Evolutionary conservation across 2,113 vertebrate genomes (phyloP).

Genomic region (Hippocampus comes): DNA sequence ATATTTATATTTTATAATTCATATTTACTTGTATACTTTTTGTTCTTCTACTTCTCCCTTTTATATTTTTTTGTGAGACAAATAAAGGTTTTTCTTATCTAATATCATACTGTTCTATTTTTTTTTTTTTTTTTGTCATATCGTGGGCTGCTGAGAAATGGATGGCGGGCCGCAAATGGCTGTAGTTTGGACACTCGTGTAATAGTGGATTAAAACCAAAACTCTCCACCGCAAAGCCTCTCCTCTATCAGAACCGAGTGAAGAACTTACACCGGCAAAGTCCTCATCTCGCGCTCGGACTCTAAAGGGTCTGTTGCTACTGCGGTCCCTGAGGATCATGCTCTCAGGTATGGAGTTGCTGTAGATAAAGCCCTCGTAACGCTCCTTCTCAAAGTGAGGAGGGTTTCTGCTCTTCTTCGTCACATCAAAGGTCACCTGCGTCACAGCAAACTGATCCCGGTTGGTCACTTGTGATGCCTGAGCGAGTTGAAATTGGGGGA

Average conservation of each 20-base stretch:
- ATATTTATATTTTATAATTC: no score
- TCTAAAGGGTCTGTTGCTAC: constrained; percentile 69
- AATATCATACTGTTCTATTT: no score
- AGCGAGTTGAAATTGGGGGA: background rate
- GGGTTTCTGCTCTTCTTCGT: constrained; percentile 73
- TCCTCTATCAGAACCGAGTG: background rate
- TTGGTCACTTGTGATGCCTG: constrained; percentile 81
- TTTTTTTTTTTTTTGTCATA: no score
- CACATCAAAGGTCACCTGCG: constrained; percentile 75
- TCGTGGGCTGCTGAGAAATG: no score
- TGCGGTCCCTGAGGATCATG: constrained; percentile 74
- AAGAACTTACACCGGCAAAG: constrained; percentile 60
- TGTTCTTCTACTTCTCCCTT: no score
- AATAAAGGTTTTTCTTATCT: no score
- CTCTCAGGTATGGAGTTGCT: constrained; percentile 66
- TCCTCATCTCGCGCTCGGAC: constrained; percentile 71
- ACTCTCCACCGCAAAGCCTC: background rate
- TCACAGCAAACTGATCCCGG: constrained; percentile 74
- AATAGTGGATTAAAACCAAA: background rate
- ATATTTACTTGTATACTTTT: no score
- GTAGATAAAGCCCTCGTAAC: constrained; percentile 68
- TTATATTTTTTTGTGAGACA: no score
- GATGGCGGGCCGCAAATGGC: no score
- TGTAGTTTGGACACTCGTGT: background rate
- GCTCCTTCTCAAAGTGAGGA: constrained; percentile 71